Evolutionary conservation across 2,113 vertebrate genomes (phyloP).

Genomic region (Camelus bactrianus): DNA sequence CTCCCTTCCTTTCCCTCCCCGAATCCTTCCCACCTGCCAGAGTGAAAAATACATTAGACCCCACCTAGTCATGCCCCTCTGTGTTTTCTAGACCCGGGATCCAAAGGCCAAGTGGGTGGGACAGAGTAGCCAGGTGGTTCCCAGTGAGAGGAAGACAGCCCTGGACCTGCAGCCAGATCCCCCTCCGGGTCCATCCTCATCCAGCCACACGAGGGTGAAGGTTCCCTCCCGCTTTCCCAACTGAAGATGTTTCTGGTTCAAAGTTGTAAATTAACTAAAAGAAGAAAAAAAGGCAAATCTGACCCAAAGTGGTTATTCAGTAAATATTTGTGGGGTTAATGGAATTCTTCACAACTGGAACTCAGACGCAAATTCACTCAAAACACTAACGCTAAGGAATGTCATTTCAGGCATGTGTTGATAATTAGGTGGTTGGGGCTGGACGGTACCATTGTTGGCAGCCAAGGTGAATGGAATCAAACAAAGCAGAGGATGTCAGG

Average conservation of each 20-base stretch:
- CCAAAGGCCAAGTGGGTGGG: too few relatives aligned
- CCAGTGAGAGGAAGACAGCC: neutral
- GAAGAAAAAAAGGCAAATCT: neutral
- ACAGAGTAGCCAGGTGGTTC: too few relatives aligned
- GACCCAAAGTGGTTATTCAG: constrained; percentile 39
- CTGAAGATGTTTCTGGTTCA: constrained; percentile 32
- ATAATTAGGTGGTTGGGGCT: neutral
- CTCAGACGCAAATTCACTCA: neutral
- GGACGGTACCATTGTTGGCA: neutral
- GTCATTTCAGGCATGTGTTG: neutral
- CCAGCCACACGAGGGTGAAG: neutral
- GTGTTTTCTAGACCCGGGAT: neutral
- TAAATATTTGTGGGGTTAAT: constrained; percentile 53
- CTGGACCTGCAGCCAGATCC: rapidly evolving
- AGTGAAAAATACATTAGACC: rapidly evolving
- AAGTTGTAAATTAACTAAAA: neutral
- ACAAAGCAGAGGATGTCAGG: neutral
- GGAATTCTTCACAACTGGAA: constrained; percentile 48
- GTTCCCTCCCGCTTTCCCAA: neutral
- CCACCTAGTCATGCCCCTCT: too few relatives aligned
- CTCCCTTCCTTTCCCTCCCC: neutral
- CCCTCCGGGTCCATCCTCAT: rapidly evolving
- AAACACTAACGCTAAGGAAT: constrained; percentile 12
- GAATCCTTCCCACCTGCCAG: too few relatives aligned
- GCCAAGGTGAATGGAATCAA: neutral